Conservation (phyloP, 2,113 vertebrate genomes). For the Accipiter virgatus region DNA sequence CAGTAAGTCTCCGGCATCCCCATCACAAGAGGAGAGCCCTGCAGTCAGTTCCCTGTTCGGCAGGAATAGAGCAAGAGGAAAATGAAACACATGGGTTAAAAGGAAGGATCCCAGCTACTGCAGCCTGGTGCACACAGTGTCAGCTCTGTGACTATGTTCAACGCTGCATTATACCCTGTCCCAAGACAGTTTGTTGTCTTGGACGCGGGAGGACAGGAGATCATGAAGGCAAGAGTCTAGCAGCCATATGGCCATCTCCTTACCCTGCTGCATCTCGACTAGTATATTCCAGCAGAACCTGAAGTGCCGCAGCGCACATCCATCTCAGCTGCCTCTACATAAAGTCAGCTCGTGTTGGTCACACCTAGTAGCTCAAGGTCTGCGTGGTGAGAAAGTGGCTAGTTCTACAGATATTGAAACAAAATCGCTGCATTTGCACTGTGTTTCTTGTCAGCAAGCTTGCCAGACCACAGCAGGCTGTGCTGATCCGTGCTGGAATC, state of each 20-base stretch:
- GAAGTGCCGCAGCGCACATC: neutral
- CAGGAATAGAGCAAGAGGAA: neutral
- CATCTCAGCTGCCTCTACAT: fast-evolving
- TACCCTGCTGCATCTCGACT: neutral
- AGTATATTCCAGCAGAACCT: neutral
- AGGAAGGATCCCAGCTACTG: neutral
- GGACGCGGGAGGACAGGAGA: neutral
- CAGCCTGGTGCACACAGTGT: neutral
- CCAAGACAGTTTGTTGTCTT: neutral
- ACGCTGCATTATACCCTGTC: fast-evolving
- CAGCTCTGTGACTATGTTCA: neutral
- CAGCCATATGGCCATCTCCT: neutral
- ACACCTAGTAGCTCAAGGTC: neutral
- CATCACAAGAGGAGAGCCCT: neutral
- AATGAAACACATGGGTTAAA: neutral
- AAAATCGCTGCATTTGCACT: neutral
- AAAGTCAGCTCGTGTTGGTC: neutral
- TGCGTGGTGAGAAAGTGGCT: neutral
- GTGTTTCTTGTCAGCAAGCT: neutral
- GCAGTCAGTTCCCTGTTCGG: neutral
- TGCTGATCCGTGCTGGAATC: neutral
- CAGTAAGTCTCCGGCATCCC: neutral
- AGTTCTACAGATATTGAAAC: neutral
- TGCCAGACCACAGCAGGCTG: neutral
- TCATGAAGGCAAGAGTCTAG: neutral